Conservation (phyloP, 2,797 vertebrate species). For the Phrynocephalus vlangalii region DNA sequence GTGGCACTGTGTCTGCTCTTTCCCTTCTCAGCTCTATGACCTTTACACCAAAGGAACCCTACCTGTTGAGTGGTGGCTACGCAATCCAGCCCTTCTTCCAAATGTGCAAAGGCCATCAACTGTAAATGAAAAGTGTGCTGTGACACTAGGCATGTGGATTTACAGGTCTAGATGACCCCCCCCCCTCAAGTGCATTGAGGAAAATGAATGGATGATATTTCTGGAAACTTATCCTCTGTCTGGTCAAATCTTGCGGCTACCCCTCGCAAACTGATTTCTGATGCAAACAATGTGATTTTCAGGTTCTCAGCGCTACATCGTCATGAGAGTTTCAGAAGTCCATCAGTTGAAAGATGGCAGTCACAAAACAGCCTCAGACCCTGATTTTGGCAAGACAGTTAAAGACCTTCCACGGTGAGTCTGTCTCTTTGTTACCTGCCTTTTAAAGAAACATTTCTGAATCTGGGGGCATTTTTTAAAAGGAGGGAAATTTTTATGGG, state of each 20-base stretch:
- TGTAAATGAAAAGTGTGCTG: background rate
- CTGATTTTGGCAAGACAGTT: slow-evolving; percentile 90
- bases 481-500: background rate
- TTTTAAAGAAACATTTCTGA: background rate
- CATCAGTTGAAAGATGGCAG: slow-evolving; percentile 87
- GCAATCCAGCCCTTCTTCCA: too few relatives aligned
- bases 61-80: background rate
- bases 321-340: slow-evolving; percentile 87
- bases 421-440: accelerated
- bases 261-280: background rate
- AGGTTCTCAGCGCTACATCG: slow-evolving; percentile 89
- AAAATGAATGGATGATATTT: background rate
- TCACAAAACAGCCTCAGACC: slow-evolving; percentile 79
- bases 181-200: background rate
- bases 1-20: too few relatives aligned
- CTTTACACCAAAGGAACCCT: too few relatives aligned
- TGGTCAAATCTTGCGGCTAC: too few relatives aligned
- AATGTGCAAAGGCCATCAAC: background rate
- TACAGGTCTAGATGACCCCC: background rate
- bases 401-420: slow-evolving; percentile 92
- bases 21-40: too few relatives aligned
- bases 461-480: too few relatives aligned
- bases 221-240: background rate
- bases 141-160: background rate
- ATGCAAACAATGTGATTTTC: background rate